Conservation (phyloP, 2,797 vertebrate species). For the Microcaecilia unicolor region DNA sequence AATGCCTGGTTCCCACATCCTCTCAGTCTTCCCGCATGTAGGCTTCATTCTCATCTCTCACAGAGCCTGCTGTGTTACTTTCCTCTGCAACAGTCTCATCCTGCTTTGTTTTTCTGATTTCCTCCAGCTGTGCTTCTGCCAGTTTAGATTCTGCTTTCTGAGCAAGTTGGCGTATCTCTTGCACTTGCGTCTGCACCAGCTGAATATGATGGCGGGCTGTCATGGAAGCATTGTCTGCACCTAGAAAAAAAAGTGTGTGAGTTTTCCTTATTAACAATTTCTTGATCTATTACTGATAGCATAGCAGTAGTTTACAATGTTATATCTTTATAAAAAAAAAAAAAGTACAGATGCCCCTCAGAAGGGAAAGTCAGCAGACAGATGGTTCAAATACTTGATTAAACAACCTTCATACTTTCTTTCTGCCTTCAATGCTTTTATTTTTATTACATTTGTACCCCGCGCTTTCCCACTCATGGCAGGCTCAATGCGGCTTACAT, state of each 20-base stretch:
- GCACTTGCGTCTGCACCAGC: slow-evolving; percentile 71
- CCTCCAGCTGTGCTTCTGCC: slow-evolving; percentile 75
- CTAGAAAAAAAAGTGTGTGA: slow-evolving; percentile 40
- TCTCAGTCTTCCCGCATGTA: slow-evolving; percentile 88
- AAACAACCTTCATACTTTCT: no score
- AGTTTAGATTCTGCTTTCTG: slow-evolving; percentile 75
- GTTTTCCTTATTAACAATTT: no score
- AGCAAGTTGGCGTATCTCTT: slow-evolving; percentile 66
- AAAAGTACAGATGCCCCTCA: no score
- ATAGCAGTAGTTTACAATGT: background rate
- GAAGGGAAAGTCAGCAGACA: no score
- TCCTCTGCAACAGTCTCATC: slow-evolving; percentile 22
- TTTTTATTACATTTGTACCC: no score
- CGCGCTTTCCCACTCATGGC: no score
- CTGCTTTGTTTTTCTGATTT: slow-evolving; percentile 62
- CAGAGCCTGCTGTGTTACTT: background rate
- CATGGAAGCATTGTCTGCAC: slow-evolving; percentile 77
- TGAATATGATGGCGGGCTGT: slow-evolving; percentile 70
- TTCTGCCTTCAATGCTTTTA: no score
- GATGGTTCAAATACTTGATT: no score
- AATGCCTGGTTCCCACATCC: no score
- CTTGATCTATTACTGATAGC: no score
- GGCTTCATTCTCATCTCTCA: slow-evolving; percentile 54
- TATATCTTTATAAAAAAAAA: no score
- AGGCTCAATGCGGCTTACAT: no score